phyloP scores from a whole-genome alignment of 2,113 vertebrate species.

The Festucalex cinctus region DNA sequence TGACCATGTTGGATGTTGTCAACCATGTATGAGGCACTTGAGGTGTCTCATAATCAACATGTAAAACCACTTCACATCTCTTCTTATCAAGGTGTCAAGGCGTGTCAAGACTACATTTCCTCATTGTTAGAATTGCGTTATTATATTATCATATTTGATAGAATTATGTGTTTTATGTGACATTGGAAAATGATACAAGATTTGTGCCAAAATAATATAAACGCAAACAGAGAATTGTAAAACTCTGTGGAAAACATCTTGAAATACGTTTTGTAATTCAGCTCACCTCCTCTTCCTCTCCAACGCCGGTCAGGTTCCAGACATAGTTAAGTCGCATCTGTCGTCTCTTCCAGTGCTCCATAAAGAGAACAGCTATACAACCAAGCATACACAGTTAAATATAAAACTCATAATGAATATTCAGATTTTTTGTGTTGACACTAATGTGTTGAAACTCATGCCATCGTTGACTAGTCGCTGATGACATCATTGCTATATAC shows the following conservation, averaged over 20 bases:
- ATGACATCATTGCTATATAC: background rate
- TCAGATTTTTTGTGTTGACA: background rate
- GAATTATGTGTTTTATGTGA: background rate
- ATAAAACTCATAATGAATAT: background rate
- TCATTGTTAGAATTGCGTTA: background rate
- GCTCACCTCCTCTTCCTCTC: constrained; percentile 89
- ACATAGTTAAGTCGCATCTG: constrained; percentile 95
- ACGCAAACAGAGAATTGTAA: background rate
- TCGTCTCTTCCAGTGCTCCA: constrained; percentile 98
- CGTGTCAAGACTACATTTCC: background rate
- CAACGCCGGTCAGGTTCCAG: constrained; percentile 92
- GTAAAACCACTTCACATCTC: background rate
- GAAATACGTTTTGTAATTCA: background rate
- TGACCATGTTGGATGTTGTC: background rate
- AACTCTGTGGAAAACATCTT: background rate
- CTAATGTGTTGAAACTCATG: background rate
- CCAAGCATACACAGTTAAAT: constrained; percentile 13
- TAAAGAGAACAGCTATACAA: constrained; percentile 88
- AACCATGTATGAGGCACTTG: no score
- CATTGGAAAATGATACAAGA: background rate
- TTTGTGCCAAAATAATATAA: background rate
- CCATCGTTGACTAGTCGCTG: background rate
- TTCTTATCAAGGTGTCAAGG: background rate
- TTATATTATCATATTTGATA: background rate
- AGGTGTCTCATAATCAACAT: background rate